Evolutionary conservation across 2,888 invertebrate genomes (phyloP).

Genomic region (Conchocele bisecta): DNA sequence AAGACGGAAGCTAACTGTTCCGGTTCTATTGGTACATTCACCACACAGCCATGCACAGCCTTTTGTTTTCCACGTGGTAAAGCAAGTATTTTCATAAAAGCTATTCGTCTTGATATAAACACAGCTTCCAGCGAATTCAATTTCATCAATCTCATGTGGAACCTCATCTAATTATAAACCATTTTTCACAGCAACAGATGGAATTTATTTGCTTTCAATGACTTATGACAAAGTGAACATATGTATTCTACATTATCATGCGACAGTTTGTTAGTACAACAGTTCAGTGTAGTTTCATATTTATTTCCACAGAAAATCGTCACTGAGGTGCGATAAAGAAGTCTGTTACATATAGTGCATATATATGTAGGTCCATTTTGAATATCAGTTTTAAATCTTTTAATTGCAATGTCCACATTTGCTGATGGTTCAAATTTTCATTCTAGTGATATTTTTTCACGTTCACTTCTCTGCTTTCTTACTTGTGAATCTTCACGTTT

Average conservation of each 20-base stretch:
- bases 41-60: constrained; percentile 31
- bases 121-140: constrained; percentile 31
- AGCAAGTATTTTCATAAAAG: constrained; percentile 39
- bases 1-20: constrained; percentile 14
- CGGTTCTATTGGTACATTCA: constrained; percentile 38
- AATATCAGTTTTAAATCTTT: not conserved
- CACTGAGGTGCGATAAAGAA: constrained; percentile 8
- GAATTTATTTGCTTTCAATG: constrained; percentile 11
- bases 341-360: constrained; percentile 15
- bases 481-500: no score
- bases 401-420: not conserved
- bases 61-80: constrained; percentile 37
- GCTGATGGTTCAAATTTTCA: not conserved
- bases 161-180: constrained; percentile 26
- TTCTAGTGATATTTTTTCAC: no score
- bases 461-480: no score
- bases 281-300: not conserved
- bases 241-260: constrained; percentile 23
- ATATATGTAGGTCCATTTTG: constrained; percentile 16
- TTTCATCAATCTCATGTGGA: constrained; percentile 14
- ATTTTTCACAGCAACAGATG: constrained; percentile 21
- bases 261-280: not conserved
- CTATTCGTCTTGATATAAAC: constrained; percentile 33
- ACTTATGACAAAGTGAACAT: constrained; percentile 7
- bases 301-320: not conserved